A percentile compares a stretch with the other conserved stretches of the same genome.
phyloP scores from a whole-genome alignment of 2,888 invertebrate genomes.

The Sinelater perroti region DNA sequence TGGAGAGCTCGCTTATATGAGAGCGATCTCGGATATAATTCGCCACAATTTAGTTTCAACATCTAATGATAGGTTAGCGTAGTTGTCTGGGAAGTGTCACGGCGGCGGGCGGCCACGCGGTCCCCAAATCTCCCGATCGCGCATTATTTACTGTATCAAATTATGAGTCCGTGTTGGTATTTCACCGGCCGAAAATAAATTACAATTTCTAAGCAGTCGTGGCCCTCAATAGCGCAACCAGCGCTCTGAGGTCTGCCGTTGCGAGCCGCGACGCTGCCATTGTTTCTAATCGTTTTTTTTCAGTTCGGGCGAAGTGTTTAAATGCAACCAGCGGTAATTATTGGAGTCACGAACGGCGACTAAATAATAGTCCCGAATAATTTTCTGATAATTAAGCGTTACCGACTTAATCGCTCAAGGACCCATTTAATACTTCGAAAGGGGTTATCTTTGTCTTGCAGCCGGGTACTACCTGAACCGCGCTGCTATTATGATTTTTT shows the following conservation, averaged over 20 bases:
- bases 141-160: constrained; percentile 57
- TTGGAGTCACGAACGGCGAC: constrained; percentile 21
- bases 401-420: constrained; percentile 27
- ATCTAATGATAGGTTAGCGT: constrained; percentile 55
- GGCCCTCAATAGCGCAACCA: constrained; percentile 20
- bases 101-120: constrained; percentile 47
- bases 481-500: no score
- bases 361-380: constrained; percentile 23
- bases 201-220: constrained; percentile 28
- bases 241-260: constrained; percentile 13
- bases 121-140: constrained; percentile 53
- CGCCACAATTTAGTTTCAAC: constrained; percentile 55
- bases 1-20: constrained; percentile 49
- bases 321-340: constrained; percentile 21
- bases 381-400: constrained; percentile 26
- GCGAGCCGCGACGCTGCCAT: no score
- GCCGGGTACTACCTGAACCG: no score
- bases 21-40: constrained; percentile 53
- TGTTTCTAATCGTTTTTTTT: constrained; percentile 20
- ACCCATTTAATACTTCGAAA: constrained; percentile 25
- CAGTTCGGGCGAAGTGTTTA: constrained; percentile 23
- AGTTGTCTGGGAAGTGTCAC: constrained; percentile 55
- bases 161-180: constrained; percentile 49
- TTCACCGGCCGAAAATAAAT: constrained; percentile 37
- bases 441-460: constrained; percentile 18